Base-by-base conservation (phyloP, 2,888 invertebrate species). In the Hypomecis punctinalis region DNA sequence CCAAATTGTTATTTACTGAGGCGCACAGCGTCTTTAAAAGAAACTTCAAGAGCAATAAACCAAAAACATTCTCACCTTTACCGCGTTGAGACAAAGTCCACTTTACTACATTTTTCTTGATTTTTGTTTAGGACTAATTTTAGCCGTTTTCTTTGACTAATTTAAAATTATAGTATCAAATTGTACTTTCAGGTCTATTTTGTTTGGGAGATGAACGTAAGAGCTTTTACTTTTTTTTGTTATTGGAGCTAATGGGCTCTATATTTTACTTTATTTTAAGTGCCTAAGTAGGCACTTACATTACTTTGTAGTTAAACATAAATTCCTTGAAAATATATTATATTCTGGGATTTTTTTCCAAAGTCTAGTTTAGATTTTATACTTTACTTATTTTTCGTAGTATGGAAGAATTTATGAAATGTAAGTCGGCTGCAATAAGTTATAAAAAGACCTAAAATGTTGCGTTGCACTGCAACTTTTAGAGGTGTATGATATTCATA, bases 1-100 rank as follows among this genome's bases (percentile, higher is more conserved):
- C 70, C 70, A 73, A 73, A 73, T 73, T 71, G 71, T 73, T 73
- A 74, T 76, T 71, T 70, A 75, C 69, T 45, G 68, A 67, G 55
- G 61, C 58, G 68, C 66, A 61, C 67, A 68, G 63, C 70, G 67
- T 69, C 68, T 71, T 74, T 69, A 75, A 51, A 61, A 40, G 56
- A 56, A 60, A n/a, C 9, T 59, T 39, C 43, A 47, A 37, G 7
- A 37, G 47, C 23, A 10, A 45, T 46, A 56, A 47, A 52, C 8
- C 9, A 23, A 35, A 49, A 8, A 33, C 5, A 61, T 23, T 47
- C 48, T 61, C 47, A 39, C 52, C 65, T 53, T 9, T 66, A 61
- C 43, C 4, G 37, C 35, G 13, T 1, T 11, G 57, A 11, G 5
- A 6, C 49, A 61, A 10, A 48, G 53, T 48, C 5, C 13, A 53